Conservation (phyloP, 2,797 vertebrate genomes). For the Champsocephalus gunnari region DNA sequence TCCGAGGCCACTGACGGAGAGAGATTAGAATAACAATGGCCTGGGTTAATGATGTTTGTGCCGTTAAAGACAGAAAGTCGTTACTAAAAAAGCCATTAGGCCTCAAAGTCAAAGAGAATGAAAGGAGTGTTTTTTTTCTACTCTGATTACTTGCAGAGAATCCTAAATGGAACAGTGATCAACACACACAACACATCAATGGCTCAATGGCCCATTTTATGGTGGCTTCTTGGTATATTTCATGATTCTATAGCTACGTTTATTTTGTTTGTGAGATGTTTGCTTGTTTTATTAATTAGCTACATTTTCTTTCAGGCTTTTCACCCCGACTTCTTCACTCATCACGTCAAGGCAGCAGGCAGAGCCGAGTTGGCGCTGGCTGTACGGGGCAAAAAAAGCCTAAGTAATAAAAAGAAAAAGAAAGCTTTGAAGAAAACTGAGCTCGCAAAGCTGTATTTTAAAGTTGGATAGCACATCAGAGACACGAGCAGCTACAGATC, state of each 20-base stretch:
- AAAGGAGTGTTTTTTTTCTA: conserved; percentile 53
- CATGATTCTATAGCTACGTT: conserved; percentile 10
- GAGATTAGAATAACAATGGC: conserved; percentile 85
- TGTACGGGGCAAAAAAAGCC: conserved; percentile 26
- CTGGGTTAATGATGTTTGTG: conserved; percentile 79
- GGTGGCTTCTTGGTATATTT: not conserved
- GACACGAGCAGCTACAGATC: conserved; percentile 52
- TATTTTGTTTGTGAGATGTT: conserved; percentile 13
- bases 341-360: conserved; percentile 44
- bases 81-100: conserved; percentile 71
- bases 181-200: conserved; percentile 23
- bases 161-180: conserved; percentile 55
- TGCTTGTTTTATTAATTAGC: conserved; percentile 47
- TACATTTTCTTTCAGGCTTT: conserved; percentile 44
- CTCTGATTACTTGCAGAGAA: conserved; percentile 62
- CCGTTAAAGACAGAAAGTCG: conserved; percentile 75
- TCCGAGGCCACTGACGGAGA: conserved; percentile 66
- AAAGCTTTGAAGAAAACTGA: conserved; percentile 70
- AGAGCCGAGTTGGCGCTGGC: conserved; percentile 42
- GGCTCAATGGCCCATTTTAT: conserved; percentile 26
- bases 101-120: conserved; percentile 66
- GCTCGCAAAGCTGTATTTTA: conserved; percentile 70
- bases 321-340: conserved; percentile 45
- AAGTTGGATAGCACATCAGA: conserved; percentile 76
- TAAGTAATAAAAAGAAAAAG: conserved; percentile 26